These are phyloP conservation scores for Conistra vaccinii DNA, from an alignment of 2,888 invertebrate genomes.

Conservation along the genomic window DNA sequence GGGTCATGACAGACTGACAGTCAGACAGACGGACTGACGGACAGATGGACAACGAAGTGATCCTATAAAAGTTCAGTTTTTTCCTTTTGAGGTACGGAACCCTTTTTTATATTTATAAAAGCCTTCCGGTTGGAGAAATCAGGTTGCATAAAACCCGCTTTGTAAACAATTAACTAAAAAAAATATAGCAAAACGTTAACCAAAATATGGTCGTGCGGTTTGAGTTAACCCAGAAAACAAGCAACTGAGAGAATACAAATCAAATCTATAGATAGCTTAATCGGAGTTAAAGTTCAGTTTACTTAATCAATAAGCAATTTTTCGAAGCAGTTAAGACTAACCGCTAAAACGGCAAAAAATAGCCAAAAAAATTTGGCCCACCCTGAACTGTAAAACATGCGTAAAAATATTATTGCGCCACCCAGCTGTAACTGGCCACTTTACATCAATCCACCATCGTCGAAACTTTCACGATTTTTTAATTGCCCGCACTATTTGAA, in stretches of 20 bases:
- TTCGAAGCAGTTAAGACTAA: neutral
- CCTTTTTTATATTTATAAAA: too few species aligned
- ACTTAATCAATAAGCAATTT: constrained; percentile 23
- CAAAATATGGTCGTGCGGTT: too few species aligned
- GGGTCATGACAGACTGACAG: too few species aligned
- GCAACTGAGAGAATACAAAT: neutral
- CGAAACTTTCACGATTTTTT: constrained; percentile 57
- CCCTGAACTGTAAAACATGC: constrained; percentile 54
- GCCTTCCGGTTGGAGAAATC: too few species aligned
- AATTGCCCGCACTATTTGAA: constrained; percentile 59
- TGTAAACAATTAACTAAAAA: too few species aligned
- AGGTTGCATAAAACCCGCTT: too few species aligned
- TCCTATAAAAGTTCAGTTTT: too few species aligned
- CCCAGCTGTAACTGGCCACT: constrained; percentile 55
- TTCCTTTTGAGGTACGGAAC: too few species aligned
- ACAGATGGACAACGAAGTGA: too few species aligned
- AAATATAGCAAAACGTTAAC: too few species aligned
- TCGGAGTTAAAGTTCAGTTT: constrained; percentile 8
- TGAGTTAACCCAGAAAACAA: neutral
- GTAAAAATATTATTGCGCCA: constrained; percentile 56
- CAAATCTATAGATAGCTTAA: neutral
- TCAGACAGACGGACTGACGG: too few species aligned
- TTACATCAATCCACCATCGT: constrained; percentile 49
- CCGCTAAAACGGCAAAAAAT: constrained; percentile 13
- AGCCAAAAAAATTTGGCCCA: constrained; percentile 33